Evolutionary conservation across 2,113 vertebrate genomes (phyloP).

Genomic region (Mohoua ochrocephala): DNA sequence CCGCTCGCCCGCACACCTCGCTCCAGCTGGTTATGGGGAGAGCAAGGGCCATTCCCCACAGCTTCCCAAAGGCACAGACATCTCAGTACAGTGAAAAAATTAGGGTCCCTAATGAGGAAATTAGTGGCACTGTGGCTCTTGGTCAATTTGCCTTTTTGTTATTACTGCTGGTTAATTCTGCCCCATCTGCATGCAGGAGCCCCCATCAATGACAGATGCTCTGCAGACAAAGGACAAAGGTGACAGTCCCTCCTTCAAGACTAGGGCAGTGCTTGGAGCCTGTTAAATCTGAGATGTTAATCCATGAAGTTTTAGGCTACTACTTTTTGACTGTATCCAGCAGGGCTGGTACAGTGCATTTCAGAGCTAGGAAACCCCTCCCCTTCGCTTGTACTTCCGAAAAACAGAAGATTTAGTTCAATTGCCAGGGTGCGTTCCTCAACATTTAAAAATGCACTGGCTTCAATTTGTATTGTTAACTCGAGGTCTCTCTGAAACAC

Average conservation of each 20-base stretch:
- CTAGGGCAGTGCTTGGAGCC: background rate
- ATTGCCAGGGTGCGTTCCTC: background rate
- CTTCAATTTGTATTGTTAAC: background rate
- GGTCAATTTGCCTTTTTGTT: background rate
- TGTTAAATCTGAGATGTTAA: background rate
- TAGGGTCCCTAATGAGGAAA: background rate
- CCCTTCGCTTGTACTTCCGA: background rate
- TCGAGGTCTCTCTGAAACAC: background rate
- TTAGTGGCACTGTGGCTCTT: background rate
- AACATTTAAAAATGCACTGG: background rate
- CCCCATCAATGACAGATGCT: background rate
- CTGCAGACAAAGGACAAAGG: background rate
- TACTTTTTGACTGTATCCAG: background rate
- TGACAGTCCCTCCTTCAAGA: background rate
- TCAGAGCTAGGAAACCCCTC: background rate
- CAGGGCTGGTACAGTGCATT: background rate
- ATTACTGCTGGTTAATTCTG: background rate
- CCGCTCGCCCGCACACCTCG: rapidly evolving
- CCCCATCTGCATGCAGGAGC: background rate
- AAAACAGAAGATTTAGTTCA: background rate
- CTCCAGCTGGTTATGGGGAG: background rate
- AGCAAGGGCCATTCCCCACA: rapidly evolving
- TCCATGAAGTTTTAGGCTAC: background rate
- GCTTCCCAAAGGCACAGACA: background rate
- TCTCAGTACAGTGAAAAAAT: background rate